Percentiles rank a stretch among this genome's conserved stretches.
Evolutionary conservation across 2,113 vertebrate species (phyloP).

Genomic region (Poecilia latipinna): DNA sequence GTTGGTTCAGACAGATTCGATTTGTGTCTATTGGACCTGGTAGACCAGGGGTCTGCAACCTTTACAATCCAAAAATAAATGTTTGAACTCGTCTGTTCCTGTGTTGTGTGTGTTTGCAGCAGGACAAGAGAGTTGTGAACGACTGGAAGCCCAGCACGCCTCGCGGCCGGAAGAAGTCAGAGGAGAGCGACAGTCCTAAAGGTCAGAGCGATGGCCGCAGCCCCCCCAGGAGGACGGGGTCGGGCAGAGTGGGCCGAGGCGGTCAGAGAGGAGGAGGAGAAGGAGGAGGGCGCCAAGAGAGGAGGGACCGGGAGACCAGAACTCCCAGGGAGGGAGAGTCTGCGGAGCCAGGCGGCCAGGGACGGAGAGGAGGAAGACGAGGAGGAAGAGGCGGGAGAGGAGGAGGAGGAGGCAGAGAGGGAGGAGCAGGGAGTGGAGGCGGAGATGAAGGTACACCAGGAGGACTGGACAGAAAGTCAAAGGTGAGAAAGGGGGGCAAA

Average conservation of each 20-base stretch:
- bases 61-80: background rate
- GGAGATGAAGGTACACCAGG: slow-evolving; percentile 43
- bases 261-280: slow-evolving; percentile 49
- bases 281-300: slow-evolving; percentile 37
- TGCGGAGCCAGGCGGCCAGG: slow-evolving; percentile 50
- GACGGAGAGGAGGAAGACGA: slow-evolving; percentile 59
- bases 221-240: slow-evolving; percentile 63
- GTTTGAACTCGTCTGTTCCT: background rate
- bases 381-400: background rate
- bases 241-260: slow-evolving; percentile 63
- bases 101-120: background rate
- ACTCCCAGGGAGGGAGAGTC: slow-evolving; percentile 57
- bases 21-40: slow-evolving; percentile 1
- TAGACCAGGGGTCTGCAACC: background rate
- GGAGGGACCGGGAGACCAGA: slow-evolving; percentile 53
- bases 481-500: slow-evolving; percentile 57
- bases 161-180: slow-evolving; percentile 55
- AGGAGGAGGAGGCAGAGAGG: slow-evolving; percentile 13
- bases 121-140: slow-evolving; percentile 85
- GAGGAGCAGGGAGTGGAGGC: background rate
- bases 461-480: slow-evolving; percentile 77
- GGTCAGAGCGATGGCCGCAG: slow-evolving; percentile 46
- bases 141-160: slow-evolving; percentile 72
- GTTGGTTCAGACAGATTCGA: slow-evolving; percentile 15
- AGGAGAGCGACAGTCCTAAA: slow-evolving; percentile 54